Evolutionary conservation across 2,888 invertebrate genomes (phyloP).

Genomic region (Didymodactylos carnosus): DNA sequence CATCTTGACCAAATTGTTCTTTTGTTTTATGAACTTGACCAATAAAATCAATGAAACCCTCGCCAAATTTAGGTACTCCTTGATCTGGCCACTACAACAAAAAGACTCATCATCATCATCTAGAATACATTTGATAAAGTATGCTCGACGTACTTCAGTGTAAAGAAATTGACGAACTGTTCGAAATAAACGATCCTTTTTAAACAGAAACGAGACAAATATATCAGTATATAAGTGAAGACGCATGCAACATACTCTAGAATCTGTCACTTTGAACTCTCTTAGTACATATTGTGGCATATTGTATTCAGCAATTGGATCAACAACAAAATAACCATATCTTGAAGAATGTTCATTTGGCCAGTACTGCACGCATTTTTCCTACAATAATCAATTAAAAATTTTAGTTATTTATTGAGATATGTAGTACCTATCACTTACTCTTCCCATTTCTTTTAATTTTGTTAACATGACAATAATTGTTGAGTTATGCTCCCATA

Average conservation of each 20-base stretch:
- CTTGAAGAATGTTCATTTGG: constrained; percentile 87
- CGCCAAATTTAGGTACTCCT: constrained; percentile 83
- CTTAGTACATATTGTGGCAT: constrained; percentile 96
- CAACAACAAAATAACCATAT: constrained; percentile 92
- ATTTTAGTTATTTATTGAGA: too few relatives aligned
- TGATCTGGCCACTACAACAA: constrained; percentile 42
- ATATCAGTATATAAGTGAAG: too few relatives aligned
- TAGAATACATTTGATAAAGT: too few relatives aligned
- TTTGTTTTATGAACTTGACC: constrained; percentile 99
- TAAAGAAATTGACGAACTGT: constrained; percentile 37
- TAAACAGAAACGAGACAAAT: not conserved
- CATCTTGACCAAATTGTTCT: constrained; percentile 96
- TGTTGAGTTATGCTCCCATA: constrained; percentile 98
- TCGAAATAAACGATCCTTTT: constrained; percentile 67
- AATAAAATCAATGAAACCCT: constrained; percentile 96
- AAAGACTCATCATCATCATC: too few relatives aligned
- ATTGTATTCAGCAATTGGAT: constrained; percentile 96
- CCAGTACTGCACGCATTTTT: constrained; percentile 99
- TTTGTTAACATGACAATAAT: constrained; percentile 97
- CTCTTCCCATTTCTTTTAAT: constrained; percentile 85
- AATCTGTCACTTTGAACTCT: constrained; percentile 94
- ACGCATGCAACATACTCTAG: too few relatives aligned
- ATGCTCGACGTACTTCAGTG: too few relatives aligned
- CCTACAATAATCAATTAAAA: too few relatives aligned
- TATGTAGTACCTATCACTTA: too few relatives aligned